Conservation (phyloP, 2,113 vertebrate species). For the Ctenodactylus gundi region DNA sequence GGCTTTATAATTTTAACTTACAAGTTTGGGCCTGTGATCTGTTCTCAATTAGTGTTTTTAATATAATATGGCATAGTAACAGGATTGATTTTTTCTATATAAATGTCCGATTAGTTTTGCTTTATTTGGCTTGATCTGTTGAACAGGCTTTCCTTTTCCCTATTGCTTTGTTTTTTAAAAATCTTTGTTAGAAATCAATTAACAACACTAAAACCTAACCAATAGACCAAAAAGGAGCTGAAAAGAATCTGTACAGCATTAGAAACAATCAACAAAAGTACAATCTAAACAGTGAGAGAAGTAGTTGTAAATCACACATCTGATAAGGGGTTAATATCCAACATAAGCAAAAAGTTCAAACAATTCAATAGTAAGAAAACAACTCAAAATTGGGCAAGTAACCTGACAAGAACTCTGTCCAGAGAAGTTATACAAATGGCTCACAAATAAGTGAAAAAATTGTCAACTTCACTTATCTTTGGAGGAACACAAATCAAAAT, state of each 20-base stretch:
- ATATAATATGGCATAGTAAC: background rate
- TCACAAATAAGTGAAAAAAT: background rate
- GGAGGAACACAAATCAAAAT: background rate
- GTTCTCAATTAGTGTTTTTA: conserved; percentile 7
- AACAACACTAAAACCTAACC: background rate
- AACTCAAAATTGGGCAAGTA: background rate
- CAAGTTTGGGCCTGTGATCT: background rate
- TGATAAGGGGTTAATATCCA: background rate
- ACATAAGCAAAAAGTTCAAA: background rate
- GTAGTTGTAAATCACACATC: background rate
- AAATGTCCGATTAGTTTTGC: background rate
- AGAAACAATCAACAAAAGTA: background rate
- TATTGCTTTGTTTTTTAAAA: background rate
- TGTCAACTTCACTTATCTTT: background rate
- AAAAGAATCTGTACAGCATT: background rate
- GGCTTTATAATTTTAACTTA: background rate
- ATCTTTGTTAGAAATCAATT: background rate
- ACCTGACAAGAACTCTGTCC: background rate
- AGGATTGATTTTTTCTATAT: background rate
- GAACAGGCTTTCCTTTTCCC: background rate
- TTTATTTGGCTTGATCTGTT: conserved; percentile 7
- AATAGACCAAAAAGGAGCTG: too few species aligned
- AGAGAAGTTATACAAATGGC: background rate
- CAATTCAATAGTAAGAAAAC: background rate
- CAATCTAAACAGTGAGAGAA: background rate